Conservation (phyloP, 1,140 invertebrate genomes). For the Sminthurinus signatus region DNA sequence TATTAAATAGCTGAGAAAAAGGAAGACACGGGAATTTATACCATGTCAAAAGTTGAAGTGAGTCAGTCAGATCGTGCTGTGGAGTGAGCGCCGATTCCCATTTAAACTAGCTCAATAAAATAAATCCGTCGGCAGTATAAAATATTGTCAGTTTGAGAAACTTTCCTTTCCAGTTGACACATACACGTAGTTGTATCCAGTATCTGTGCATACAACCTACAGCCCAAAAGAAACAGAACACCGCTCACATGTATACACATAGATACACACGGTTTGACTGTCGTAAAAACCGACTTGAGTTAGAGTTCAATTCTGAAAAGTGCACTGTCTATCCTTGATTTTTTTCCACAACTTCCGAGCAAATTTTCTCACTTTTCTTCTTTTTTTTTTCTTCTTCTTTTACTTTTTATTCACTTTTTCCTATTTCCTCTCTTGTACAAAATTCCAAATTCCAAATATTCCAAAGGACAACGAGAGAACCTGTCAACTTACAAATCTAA, state of each 20-base stretch:
- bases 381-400: too few relatives aligned
- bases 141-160: conserved; percentile 9
- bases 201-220: too few relatives aligned
- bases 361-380: too few relatives aligned
- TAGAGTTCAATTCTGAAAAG: background rate
- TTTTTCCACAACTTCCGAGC: too few relatives aligned
- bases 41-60: background rate
- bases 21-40: too few relatives aligned
- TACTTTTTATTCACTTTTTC: too few relatives aligned
- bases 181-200: too few relatives aligned
- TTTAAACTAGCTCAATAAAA: background rate
- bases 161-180: conserved; percentile 2
- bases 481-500: conserved; percentile 8
- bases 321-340: background rate
- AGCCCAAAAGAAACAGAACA: too few relatives aligned
- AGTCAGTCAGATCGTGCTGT: background rate
- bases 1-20: too few relatives aligned
- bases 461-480: background rate
- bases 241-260: background rate
- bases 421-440: too few relatives aligned
- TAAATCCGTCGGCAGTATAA: conserved; percentile 6
- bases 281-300: background rate
- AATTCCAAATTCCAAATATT: too few relatives aligned
- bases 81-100: conserved; percentile 2
- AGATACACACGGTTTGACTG: too few relatives aligned